These are phyloP conservation scores for Sebastes schlegelii DNA, from an alignment of 2,113 vertebrate species.

Conservation along the genomic window DNA sequence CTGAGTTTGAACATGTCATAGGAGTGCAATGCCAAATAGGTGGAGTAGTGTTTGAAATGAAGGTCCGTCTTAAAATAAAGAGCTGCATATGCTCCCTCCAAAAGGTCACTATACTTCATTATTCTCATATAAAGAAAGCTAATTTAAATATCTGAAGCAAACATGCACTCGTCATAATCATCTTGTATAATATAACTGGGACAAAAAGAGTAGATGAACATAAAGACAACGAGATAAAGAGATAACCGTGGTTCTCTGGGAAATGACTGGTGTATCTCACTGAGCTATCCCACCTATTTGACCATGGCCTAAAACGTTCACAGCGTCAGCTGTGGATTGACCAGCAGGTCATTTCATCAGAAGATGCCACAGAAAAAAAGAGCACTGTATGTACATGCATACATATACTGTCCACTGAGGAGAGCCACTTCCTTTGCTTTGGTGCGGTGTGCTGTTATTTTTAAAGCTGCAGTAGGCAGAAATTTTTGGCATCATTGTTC, in stretches of 20 bases:
- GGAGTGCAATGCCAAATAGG: neutral
- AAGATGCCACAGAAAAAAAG: neutral
- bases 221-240: neutral
- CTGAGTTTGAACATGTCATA: neutral
- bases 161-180: neutral
- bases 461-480: neutral
- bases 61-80: neutral
- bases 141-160: neutral
- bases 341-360: neutral
- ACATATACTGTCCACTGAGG: neutral
- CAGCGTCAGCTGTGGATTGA: neutral
- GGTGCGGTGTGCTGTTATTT: neutral
- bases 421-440: neutral
- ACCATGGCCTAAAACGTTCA: neutral
- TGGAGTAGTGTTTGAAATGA: neutral
- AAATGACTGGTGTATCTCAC: neutral
- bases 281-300: neutral
- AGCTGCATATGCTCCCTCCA: neutral
- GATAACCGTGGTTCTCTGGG: neutral
- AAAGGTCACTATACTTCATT: too few relatives aligned
- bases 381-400: constrained; percentile 22
- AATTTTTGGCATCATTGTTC: too few relatives aligned
- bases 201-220: neutral
- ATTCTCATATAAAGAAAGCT: neutral
- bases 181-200: neutral